phyloP scores from a whole-genome alignment of 2,113 vertebrate genomes.

The mouse (Mus musculus) region GRCm39 chr12:12695501-12696000 shows the following conservation, averaged over 20 bases:
- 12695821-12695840: background rate
- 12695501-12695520: background rate
- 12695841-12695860: background rate
- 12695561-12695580: background rate
- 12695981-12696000: background rate
- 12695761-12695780: background rate
- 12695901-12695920: background rate
- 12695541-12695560: background rate
- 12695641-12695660: background rate
- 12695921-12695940: background rate
- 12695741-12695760: background rate
- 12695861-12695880: background rate
- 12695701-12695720: background rate
- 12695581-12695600: background rate
- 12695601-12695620: no score
- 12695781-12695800: background rate
- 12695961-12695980: background rate
- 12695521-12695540: background rate
- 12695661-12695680: background rate
- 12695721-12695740: background rate
- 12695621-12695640: background rate
- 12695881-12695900: background rate
- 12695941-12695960: background rate
- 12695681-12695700: background rate
- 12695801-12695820: background rate